These are phyloP conservation scores for human (Homo sapiens) DNA, from an alignment of 2,113 vertebrate genomes.

Conservation along the genomic window DNA sequence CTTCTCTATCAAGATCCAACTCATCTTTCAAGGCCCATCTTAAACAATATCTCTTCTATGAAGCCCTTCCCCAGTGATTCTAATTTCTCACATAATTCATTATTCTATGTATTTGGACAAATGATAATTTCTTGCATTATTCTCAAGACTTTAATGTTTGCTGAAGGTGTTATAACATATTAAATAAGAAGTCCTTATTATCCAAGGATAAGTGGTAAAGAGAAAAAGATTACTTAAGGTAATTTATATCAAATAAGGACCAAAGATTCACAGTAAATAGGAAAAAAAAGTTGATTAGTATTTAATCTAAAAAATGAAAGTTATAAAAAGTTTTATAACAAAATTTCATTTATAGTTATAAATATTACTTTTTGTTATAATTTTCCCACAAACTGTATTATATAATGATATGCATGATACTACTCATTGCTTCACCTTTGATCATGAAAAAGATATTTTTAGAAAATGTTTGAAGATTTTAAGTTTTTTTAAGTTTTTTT, in stretches of 20 bases:
- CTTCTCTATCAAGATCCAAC: slow-evolving; percentile 15
- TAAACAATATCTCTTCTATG: not conserved
- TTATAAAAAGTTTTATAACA: slow-evolving; percentile 33
- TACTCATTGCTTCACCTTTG: not conserved
- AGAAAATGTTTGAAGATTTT: slow-evolving; percentile 20
- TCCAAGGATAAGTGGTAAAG: slow-evolving; percentile 5
- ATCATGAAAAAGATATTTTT: slow-evolving; percentile 10
- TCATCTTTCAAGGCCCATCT: not conserved
- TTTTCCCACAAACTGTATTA: slow-evolving; percentile 9
- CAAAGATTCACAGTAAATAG: slow-evolving; percentile 10
- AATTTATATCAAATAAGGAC: slow-evolving; percentile 1
- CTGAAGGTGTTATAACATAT: not conserved
- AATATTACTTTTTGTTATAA: not conserved
- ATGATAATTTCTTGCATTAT: slow-evolving; percentile 20
- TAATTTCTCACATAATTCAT: not conserved
- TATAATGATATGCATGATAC: not conserved
- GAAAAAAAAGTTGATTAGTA: not conserved
- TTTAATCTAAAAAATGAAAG: not conserved
- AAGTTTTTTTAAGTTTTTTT: too few species aligned
- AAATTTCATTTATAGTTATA: slow-evolving; percentile 24
- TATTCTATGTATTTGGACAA: slow-evolving; percentile 30
- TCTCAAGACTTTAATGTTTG: slow-evolving; percentile 26
- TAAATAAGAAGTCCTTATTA: slow-evolving; percentile 10
- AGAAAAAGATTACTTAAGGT: slow-evolving; percentile 8
- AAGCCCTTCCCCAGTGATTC: not conserved